These are phyloP conservation scores for Fregetta grallaria DNA, from an alignment of 2,113 vertebrate genomes.

Conservation along the genomic window DNA sequence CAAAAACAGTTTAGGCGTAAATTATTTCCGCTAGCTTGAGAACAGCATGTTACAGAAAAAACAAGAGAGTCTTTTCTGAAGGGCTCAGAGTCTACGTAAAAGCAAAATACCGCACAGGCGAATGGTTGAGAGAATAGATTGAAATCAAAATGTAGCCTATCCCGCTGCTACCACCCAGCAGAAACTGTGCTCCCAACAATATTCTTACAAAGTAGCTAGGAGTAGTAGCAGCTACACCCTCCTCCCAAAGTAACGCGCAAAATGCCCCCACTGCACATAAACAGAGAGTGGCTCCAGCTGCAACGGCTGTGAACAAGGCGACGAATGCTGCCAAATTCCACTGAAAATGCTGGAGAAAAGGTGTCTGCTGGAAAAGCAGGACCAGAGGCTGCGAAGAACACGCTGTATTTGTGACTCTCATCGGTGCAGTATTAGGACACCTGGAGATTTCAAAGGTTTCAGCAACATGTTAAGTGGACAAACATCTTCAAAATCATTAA, in stretches of 20 bases:
- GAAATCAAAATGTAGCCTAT: not conserved
- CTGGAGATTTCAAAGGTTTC: not conserved
- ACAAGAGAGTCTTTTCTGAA: not conserved
- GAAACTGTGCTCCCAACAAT: not conserved
- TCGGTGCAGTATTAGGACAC: fast-evolving
- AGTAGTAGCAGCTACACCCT: not conserved
- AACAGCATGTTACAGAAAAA: fast-evolving
- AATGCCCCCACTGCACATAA: not conserved
- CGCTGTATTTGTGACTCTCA: fast-evolving
- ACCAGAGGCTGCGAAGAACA: not conserved
- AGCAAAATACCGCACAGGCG: not conserved
- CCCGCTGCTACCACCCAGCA: not conserved
- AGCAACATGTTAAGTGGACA: fast-evolving
- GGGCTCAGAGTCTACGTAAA: not conserved
- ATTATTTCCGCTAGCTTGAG: not conserved
- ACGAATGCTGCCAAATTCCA: not conserved
- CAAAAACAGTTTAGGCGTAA: not conserved
- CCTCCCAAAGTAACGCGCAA: not conserved
- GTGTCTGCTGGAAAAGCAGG: not conserved
- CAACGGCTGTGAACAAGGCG: too few species aligned
- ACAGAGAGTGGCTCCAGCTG: not conserved
- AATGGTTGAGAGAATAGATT: fast-evolving
- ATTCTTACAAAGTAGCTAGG: not conserved
- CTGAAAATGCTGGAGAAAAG: not conserved
- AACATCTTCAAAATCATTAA: not conserved